Evolutionary conservation across 1,140 invertebrate species (phyloP), one percentile per base, ranked within the genome.

Genomic region (Ostrea edulis): DNA sequence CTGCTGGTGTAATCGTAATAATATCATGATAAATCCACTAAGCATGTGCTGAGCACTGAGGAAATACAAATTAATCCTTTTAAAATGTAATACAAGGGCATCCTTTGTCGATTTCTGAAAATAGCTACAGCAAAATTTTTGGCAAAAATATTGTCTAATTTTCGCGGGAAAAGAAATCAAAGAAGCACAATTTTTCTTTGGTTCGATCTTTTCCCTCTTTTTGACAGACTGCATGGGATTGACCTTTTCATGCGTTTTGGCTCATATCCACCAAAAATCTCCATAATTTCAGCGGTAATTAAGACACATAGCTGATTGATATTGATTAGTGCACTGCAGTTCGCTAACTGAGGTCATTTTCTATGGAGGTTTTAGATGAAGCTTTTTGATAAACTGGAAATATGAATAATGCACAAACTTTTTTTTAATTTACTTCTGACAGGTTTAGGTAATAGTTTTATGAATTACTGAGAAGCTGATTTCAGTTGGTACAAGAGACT

Each of bases 241-340:
- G 17, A 71, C 68, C 25, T 2, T 7, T 29, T 14, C 68, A 29
- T 71, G 68, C 8, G 12, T 25, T 29, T 12, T 71, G 22, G 68
- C 25, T 71, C 68, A 29, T 71, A 71, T 71, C 68, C 68, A 71
- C 25, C 68, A 29, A 71, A 71, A 71, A 71, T 71, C 68, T 71
- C 68, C 14, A 35, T 71, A 71, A 71, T 71, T 71, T 29, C 25
- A 14, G 22, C 25, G 11, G 25, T 71, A 71, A 71, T 71, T 71
- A 71, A 71, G 22, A 71, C 29, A 71, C 25, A 17, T 25, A 14
- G 9, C 29, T 71, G 68, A 71, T 71, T 71, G 68, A 35, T 71
- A 71, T 71, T 71, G 68, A 71, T 71, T 71, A 8, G 11, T 9
- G 25, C 55, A 20, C 11, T 9, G 54, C n/a, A n/a, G 5, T n/a